Evolutionary conservation across 2,113 vertebrate genomes (phyloP).

Genomic region (Aspiorhynchus laticeps): DNA sequence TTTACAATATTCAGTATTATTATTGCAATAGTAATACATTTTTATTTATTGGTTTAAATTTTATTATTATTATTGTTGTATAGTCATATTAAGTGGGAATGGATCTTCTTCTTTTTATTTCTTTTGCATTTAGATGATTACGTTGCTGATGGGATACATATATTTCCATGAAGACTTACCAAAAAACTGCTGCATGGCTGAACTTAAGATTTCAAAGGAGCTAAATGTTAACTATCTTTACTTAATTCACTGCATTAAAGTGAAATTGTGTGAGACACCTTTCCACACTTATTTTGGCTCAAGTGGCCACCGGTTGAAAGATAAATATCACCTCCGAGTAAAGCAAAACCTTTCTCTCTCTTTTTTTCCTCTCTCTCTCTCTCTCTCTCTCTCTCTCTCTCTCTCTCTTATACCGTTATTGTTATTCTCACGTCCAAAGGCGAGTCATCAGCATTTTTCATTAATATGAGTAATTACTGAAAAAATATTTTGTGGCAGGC

Average conservation of each 20-base stretch:
- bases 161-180: not conserved
- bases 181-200: not conserved
- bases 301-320: not conserved
- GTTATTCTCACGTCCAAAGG: slow-evolving; percentile 61
- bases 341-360: slow-evolving; percentile 1
- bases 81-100: not conserved
- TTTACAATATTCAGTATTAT: not conserved
- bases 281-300: not conserved
- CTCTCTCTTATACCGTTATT: slow-evolving; percentile 5
- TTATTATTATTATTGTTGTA: not conserved
- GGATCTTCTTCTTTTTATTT: not conserved
- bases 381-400: not conserved
- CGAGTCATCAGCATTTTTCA: slow-evolving; percentile 65
- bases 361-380: not conserved
- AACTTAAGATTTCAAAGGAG: not conserved
- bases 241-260: not conserved
- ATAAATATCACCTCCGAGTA: not conserved
- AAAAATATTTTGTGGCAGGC: slow-evolving; percentile 66
- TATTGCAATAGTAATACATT: not conserved
- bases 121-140: not conserved
- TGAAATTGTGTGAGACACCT: not conserved
- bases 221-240: not conserved
- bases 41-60: not conserved
- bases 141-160: not conserved
- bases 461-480: slow-evolving; percentile 71